Conservation (phyloP, 2,113 vertebrate species). For the Leucosticte australis region DNA sequence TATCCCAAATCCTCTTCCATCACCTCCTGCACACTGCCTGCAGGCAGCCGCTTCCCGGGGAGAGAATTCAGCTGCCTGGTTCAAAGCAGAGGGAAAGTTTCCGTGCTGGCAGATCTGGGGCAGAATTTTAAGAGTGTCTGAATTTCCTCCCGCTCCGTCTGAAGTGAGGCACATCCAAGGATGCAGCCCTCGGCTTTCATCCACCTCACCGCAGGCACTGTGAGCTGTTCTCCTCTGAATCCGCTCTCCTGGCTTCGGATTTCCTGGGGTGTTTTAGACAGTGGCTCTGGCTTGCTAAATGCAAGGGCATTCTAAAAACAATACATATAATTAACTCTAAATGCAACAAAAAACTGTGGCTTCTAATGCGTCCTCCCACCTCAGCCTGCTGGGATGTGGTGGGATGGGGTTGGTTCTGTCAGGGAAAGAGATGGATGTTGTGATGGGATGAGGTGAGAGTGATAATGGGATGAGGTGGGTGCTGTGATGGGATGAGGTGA, state of each 20-base stretch:
- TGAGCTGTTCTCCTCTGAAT: slow-evolving; percentile 38
- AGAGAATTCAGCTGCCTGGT: neutral
- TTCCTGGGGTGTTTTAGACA: slow-evolving; percentile 55
- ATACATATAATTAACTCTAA: neutral
- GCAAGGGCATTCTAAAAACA: neutral
- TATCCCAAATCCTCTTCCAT: neutral
- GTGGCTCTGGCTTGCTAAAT: neutral
- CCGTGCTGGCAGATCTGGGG: slow-evolving; percentile 50
- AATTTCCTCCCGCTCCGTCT: neutral
- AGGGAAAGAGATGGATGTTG: neutral
- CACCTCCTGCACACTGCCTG: neutral
- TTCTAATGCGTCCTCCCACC: neutral
- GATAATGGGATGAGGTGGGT: too few relatives aligned
- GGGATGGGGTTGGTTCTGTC: neutral
- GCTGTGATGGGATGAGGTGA: too few relatives aligned
- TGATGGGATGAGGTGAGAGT: too few relatives aligned
- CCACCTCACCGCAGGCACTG: slow-evolving; percentile 38
- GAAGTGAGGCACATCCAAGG: slow-evolving; percentile 53
- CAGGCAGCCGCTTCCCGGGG: neutral
- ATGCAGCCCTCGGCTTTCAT: slow-evolving; percentile 37
- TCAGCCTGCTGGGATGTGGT: neutral
- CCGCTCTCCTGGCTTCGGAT: slow-evolving; percentile 28
- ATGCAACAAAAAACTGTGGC: neutral
- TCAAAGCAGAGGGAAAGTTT: slow-evolving; percentile 28
- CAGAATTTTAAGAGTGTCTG: slow-evolving; percentile 24